Evolutionary conservation across 2,888 invertebrate genomes (phyloP).

Genomic region (Ischnus inquisitorius): DNA sequence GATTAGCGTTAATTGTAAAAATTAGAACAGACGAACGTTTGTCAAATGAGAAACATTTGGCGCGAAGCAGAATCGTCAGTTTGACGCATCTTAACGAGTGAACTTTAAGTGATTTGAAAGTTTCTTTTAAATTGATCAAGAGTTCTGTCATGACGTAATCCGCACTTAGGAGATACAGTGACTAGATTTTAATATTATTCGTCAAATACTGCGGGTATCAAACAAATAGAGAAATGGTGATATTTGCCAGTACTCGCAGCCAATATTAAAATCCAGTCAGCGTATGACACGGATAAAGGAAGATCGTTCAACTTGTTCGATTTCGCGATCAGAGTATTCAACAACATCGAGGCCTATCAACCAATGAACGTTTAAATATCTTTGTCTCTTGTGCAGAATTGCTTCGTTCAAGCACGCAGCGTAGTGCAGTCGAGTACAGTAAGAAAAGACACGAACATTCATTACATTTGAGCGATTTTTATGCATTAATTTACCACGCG

Average conservation of each 20-base stretch:
- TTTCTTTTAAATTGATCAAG: background rate
- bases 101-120: background rate
- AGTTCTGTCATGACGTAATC: background rate
- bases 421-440: background rate
- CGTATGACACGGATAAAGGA: slow-evolving; percentile 37
- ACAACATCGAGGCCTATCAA: slow-evolving; percentile 31
- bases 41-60: background rate
- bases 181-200: background rate
- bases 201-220: background rate
- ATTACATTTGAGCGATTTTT: background rate
- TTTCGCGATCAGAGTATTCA: slow-evolving; percentile 21
- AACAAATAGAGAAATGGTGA: no score
- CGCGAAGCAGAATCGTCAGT: background rate
- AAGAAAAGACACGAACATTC: background rate
- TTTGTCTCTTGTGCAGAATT: slow-evolving; percentile 54
- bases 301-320: slow-evolving; percentile 53
- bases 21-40: background rate
- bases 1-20: slow-evolving; percentile 13
- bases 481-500: no score
- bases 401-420: slow-evolving; percentile 5
- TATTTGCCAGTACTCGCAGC: background rate
- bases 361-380: slow-evolving; percentile 43
- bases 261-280: background rate
- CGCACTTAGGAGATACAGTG: background rate
- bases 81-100: background rate